phyloP scores from a whole-genome alignment of 2,888 invertebrate species.

The Hecatera dysodea region DNA sequence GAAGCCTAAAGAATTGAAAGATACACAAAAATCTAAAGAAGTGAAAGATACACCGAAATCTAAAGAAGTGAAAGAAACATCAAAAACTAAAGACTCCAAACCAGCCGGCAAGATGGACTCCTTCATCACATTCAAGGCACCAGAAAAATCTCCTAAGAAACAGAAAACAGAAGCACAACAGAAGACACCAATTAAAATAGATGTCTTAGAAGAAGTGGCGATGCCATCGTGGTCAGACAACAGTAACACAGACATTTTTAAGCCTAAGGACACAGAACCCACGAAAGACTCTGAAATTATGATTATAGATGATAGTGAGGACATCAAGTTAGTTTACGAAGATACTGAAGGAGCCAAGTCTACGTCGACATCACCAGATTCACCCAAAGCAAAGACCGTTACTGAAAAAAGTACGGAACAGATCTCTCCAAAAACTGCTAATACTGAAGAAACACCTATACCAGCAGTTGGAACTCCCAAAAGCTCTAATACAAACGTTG shows the following conservation, averaged over 20 bases:
- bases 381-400: conserved; percentile 24
- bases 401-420: conserved; percentile 23
- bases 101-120: conserved; percentile 77
- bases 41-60: conserved; percentile 62
- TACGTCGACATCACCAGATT: conserved; percentile 60
- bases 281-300: conserved; percentile 64
- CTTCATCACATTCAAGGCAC: conserved; percentile 85
- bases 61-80: conserved; percentile 29
- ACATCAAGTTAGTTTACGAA: conserved; percentile 91
- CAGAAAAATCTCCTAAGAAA: conserved; percentile 80
- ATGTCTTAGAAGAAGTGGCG: conserved; percentile 84
- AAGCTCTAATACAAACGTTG: conserved; percentile 25
- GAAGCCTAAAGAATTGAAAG: conserved; percentile 56
- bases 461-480: conserved; percentile 50
- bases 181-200: conserved; percentile 85
- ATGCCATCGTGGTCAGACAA: conserved; percentile 89
- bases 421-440: conserved; percentile 40
- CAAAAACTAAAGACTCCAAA: conserved; percentile 67
- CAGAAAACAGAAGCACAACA: conserved; percentile 71
- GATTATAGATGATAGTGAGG: conserved; percentile 88
- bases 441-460: conserved; percentile 55
- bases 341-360: conserved; percentile 81
- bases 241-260: conserved; percentile 83
- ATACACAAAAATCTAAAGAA: conserved; percentile 58
- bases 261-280: conserved; percentile 69